Evolutionary conservation across 2,113 vertebrate genomes (phyloP).

Genomic region (Galbula dea): DNA sequence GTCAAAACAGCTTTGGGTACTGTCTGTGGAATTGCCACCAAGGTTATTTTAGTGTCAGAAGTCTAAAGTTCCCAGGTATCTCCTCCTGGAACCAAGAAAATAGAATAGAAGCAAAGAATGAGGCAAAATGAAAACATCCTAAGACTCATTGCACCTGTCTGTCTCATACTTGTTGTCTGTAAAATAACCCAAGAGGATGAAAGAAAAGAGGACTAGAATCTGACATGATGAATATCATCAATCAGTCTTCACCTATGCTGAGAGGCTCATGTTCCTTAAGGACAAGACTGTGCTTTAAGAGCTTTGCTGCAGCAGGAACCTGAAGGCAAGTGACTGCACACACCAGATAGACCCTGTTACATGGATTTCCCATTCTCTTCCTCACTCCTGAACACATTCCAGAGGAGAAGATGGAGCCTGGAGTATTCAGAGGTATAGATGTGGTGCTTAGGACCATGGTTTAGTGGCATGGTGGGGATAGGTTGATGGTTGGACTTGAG

Average conservation of each 20-base stretch:
- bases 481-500: no score
- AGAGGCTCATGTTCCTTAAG: background rate
- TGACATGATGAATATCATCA: constrained; percentile 41
- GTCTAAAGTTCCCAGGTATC: background rate
- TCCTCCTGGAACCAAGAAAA: constrained; percentile 4
- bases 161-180: background rate
- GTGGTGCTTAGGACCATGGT: no score
- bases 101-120: background rate
- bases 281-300: background rate
- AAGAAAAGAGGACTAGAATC: background rate
- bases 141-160: constrained; percentile 25
- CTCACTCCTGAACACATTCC: rapidly evolving
- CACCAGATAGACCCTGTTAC: background rate
- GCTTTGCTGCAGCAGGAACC: background rate
- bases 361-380: background rate
- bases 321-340: background rate
- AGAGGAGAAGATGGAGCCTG: background rate
- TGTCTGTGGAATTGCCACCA: background rate
- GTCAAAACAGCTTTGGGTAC: background rate
- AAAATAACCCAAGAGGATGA: constrained; percentile 12
- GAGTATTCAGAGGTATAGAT: background rate
- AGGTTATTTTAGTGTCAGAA: background rate
- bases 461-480: no score
- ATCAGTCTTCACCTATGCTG: constrained; percentile 16
- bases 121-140: constrained; percentile 17